Evolutionary conservation across 2,888 invertebrate species (phyloP), one percentile per base, ranked within the genome.

Genomic region (Nemurella pictetii): DNA sequence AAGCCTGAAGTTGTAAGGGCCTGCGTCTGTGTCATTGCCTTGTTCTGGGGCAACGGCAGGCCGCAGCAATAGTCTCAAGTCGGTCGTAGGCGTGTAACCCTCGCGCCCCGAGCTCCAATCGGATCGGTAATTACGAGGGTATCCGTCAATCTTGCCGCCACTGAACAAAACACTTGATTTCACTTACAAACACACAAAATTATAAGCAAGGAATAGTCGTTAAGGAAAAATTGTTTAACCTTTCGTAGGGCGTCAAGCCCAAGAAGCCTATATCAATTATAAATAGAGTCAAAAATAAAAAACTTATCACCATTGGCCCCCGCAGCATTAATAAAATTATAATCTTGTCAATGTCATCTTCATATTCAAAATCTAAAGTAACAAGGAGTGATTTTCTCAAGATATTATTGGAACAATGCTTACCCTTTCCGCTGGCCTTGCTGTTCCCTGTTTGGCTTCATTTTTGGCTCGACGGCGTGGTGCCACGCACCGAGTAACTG

Each of bases 1-100:
- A 35, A 55, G 82, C 9, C 94, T 92, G 88, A 95, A 95, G 88
- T 95, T 93, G 89, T 94, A 95, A 0, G 94, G 94, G 0, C 94
- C 94, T 12, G 92, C 92, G 87, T 94, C 93, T 87, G 87, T 88
- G 1, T 87, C 86, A 32, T 84, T 88, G 0, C 88, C 89, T 28
- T 72, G 15, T 25, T 35, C 20, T 2, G 73, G 28, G 55, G 75
- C n/a, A 29, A 9, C n/a, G 20, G 80, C n/a, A 25, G 82, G 36
- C 0, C 92, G 90, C 0, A 92, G 90, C 84, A 92, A 91, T 87
- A 91, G 91, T 12, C 92, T 89, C 7, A 92, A 88, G 86, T 91
- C 91, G 0, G 91, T 91, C 78, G 91, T 92, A 0, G 92, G 92
- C 84, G 92, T 92, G 87, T 90, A 89, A 7, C 29, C 28, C 26